Percentiles rank a stretch among this genome's conserved stretches.
phyloP scores from a whole-genome alignment of 2,113 vertebrate species.

The Epinephelus moara region DNA sequence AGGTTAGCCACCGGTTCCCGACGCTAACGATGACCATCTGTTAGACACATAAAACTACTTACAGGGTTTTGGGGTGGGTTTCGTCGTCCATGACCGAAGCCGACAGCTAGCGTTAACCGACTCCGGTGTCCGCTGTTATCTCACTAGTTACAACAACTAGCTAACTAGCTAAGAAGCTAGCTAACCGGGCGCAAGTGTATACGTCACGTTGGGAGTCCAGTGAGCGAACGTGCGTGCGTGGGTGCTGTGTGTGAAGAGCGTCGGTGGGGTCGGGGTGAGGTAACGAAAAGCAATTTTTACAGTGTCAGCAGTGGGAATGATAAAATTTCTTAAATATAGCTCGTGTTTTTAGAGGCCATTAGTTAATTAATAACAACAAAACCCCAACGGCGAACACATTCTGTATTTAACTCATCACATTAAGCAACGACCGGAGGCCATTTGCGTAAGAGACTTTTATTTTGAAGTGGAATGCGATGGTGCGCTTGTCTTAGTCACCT shows the following conservation, averaged over 20 bases:
- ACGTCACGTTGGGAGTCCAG: slow-evolving; percentile 63
- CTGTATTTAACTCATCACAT: neutral
- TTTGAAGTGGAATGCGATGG: slow-evolving; percentile 39
- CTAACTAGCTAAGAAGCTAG: slow-evolving; percentile 77
- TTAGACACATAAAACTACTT: slow-evolving; percentile 60
- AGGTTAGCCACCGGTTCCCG: slow-evolving; percentile 49
- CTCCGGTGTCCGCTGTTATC: slow-evolving; percentile 26
- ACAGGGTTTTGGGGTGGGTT: slow-evolving; percentile 84
- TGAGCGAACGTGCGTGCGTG: neutral
- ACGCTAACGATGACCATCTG: slow-evolving; percentile 24
- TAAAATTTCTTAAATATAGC: neutral
- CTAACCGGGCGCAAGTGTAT: slow-evolving; percentile 63
- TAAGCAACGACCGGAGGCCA: neutral
- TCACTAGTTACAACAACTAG: slow-evolving; percentile 54
- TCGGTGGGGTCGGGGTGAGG: neutral
- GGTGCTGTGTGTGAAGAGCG: neutral
- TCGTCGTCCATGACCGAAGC: slow-evolving; percentile 84
- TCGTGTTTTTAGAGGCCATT: accelerated
- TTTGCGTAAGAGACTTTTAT: slow-evolving; percentile 34
- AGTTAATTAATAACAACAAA: neutral
- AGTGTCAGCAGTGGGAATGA: neutral
- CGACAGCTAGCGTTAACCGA: slow-evolving; percentile 24
- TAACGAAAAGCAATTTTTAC: neutral
- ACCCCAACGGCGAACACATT: neutral
- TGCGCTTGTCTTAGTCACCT: slow-evolving; percentile 48